A percentile compares a stretch with the other conserved stretches of the same genome.
phyloP scores from a whole-genome alignment of 2,113 vertebrate species.

The Prinia subflava region DNA sequence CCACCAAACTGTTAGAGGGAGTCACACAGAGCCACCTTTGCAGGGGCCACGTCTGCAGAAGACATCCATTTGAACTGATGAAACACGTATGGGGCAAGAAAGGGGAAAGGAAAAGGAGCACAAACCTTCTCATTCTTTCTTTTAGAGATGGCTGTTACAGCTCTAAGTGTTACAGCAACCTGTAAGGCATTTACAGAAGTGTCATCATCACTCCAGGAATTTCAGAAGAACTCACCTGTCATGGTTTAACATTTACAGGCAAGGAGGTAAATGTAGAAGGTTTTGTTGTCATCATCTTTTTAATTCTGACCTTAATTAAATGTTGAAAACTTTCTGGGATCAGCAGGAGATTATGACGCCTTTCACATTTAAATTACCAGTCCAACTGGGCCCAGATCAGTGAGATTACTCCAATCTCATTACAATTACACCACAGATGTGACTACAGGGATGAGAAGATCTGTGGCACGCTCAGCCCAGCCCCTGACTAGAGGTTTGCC shows the following conservation, averaged over 20 bases:
- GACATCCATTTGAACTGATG: not conserved
- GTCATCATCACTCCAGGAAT: not conserved
- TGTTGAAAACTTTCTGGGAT: slow-evolving; percentile 41
- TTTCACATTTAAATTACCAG: slow-evolving; percentile 41
- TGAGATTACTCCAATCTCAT: slow-evolving; percentile 24
- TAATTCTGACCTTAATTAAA: slow-evolving; percentile 44
- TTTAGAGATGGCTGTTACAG: not conserved
- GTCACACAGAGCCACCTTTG: not conserved
- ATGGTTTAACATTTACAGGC: slow-evolving; percentile 22
- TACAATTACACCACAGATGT: slow-evolving; percentile 1
- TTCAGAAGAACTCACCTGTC: not conserved
- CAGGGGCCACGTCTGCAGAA: not conserved
- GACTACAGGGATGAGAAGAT: not conserved
- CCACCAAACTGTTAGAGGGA: not conserved
- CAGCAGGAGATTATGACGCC: slow-evolving; percentile 29
- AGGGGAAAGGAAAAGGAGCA: not conserved
- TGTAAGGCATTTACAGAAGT: not conserved
- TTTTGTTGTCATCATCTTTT: not conserved
- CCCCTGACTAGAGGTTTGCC: not conserved
- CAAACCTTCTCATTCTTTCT: not conserved
- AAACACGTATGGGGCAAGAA: not conserved
- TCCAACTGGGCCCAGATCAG: not conserved
- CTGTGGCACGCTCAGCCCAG: rapidly evolving
- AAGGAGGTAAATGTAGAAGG: not conserved
- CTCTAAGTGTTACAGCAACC: not conserved